phyloP scores from a whole-genome alignment of 64 coral and sea anemone genomes.

The Porites australiensis region DNA sequence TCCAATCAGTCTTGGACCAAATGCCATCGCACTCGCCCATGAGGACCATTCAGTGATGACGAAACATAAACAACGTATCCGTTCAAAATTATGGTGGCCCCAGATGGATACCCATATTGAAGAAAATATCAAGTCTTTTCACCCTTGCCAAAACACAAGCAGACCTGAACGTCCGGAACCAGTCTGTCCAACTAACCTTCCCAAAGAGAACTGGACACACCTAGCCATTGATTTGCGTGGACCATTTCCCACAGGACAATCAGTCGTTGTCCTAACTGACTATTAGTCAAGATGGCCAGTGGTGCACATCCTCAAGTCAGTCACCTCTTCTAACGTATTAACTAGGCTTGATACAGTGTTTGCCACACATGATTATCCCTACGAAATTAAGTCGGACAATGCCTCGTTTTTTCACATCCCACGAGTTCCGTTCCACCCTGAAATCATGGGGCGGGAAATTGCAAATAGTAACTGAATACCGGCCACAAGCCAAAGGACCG shows the following conservation, averaged over 20 bases:
- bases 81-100: conserved; percentile 61
- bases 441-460: conserved; percentile 42
- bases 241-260: conserved; percentile 71
- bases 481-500: conserved; percentile 74
- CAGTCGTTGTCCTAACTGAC: conserved; percentile 6
- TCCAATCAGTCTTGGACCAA: conserved; percentile 1
- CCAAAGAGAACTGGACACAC: conserved; percentile 28
- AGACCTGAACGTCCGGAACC: conserved; percentile 32
- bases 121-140: conserved; percentile 51
- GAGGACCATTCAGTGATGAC: conserved; percentile 52
- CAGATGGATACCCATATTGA: conserved; percentile 65
- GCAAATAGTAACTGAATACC: conserved; percentile 56
- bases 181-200: conserved; percentile 59
- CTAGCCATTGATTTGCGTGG: conserved; percentile 56
- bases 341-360: conserved; percentile 55
- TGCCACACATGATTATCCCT: conserved; percentile 60
- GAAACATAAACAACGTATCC: conserved; percentile 52
- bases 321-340: conserved; percentile 34
- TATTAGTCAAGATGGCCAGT: conserved; percentile 62
- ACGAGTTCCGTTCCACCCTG: conserved; percentile 50
- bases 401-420: conserved; percentile 60
- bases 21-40: conserved; percentile 37
- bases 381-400: conserved; percentile 66
- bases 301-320: conserved; percentile 24
- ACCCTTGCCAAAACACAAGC: conserved; percentile 45